Evolutionary conservation across 2,797 vertebrate genomes (phyloP).

Genomic region (Borostomias antarcticus): DNA sequence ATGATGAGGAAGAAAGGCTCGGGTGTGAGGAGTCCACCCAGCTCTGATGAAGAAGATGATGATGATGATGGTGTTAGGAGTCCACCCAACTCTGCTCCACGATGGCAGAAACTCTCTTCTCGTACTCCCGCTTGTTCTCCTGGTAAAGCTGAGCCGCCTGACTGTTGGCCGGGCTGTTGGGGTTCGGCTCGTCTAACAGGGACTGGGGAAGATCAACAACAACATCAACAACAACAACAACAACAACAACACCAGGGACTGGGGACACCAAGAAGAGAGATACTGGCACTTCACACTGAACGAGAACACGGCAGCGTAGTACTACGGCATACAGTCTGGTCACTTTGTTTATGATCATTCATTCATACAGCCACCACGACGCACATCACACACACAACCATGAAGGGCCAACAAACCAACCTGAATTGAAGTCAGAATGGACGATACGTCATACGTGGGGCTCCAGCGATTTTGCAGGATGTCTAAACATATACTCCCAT

Average conservation of each 20-base stretch:
- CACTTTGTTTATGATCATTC: not conserved
- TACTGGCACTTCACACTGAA: no score
- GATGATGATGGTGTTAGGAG: constrained; percentile 76
- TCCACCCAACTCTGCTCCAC: constrained; percentile 99
- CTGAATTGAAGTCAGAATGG: constrained; percentile 99
- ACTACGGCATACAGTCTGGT: no score
- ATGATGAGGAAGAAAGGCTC: constrained; percentile 45
- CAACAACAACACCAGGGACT: no score
- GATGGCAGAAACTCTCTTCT: constrained; percentile 97
- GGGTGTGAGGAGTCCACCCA: constrained; percentile 92
- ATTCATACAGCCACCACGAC: no score
- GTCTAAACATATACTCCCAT: constrained; percentile 99
- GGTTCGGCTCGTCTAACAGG: constrained; percentile 96
- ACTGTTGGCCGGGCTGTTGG: constrained; percentile 98
- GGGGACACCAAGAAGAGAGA: no score
- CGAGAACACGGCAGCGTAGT: no score
- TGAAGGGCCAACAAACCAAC: constrained; percentile 64
- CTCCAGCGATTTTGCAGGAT: constrained; percentile 99
- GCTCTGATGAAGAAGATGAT: constrained; percentile 84
- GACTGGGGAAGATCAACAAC: constrained; percentile 73
- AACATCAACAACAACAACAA: no score
- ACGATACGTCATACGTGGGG: constrained; percentile 97
- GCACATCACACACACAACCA: no score
- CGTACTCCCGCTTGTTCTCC: constrained; percentile 98
- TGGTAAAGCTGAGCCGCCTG: constrained; percentile 99